A percentile compares a stretch with the other conserved stretches of the same genome.
Evolutionary conservation across 2,888 invertebrate species (phyloP).

Genomic region (Drosophila kuntzei): DNA sequence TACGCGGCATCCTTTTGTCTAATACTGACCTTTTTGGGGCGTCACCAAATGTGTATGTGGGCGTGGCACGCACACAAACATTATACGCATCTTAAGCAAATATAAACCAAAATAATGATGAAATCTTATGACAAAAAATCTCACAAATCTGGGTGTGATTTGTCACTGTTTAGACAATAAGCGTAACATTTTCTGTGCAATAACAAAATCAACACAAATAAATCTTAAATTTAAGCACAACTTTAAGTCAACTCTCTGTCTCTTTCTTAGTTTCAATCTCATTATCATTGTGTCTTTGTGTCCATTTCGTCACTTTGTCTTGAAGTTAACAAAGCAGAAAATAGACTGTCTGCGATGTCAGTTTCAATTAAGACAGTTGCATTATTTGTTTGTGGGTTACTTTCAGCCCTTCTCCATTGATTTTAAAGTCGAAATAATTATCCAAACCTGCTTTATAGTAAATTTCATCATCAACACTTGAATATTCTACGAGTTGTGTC

Average conservation of each 20-base stretch:
- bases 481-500: too few relatives aligned
- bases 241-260: slow-evolving; percentile 35
- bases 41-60: slow-evolving; percentile 28
- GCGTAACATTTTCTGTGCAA: slow-evolving; percentile 64
- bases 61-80: too few relatives aligned
- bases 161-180: slow-evolving; percentile 64
- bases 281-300: not conserved
- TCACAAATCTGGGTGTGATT: slow-evolving; percentile 74
- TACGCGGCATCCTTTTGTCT: slow-evolving; percentile 83
- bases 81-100: slow-evolving; percentile 44
- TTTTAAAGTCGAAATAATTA: slow-evolving; percentile 20
- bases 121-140: slow-evolving; percentile 36
- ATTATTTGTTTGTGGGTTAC: slow-evolving; percentile 12
- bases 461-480: not conserved
- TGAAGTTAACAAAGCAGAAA: slow-evolving; percentile 30
- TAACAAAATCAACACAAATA: slow-evolving; percentile 48
- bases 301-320: slow-evolving; percentile 22
- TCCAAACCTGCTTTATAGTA: not conserved
- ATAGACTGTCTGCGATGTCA: slow-evolving; percentile 25
- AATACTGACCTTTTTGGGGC: slow-evolving; percentile 29
- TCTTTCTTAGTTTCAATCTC: not conserved
- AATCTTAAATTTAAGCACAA: slow-evolving; percentile 66
- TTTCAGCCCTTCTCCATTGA: slow-evolving; percentile 5
- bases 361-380: slow-evolving; percentile 36
- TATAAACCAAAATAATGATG: slow-evolving; percentile 71